Conservation (phyloP, 2,113 vertebrate genomes). For the Neopipo cinnamomea region DNA sequence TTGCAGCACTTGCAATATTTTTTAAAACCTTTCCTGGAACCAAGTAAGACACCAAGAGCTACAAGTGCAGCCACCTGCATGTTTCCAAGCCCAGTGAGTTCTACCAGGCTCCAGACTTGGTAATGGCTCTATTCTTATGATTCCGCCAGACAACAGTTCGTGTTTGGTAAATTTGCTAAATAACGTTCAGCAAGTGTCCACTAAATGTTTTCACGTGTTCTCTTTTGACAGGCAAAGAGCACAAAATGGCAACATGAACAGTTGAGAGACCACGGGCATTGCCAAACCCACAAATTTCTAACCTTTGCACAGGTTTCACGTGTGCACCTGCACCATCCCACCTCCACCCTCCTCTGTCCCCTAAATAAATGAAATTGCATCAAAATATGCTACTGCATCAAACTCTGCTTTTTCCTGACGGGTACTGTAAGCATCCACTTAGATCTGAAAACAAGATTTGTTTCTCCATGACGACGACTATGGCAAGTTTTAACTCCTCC, state of each 20-base stretch:
- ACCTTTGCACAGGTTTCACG: background rate
- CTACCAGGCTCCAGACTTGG: background rate
- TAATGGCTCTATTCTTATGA: background rate
- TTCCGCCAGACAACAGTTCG: background rate
- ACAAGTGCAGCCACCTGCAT: background rate
- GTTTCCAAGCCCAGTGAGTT: background rate
- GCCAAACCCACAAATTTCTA: background rate
- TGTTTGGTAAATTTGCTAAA: background rate
- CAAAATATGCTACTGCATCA: background rate
- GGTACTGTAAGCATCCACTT: background rate
- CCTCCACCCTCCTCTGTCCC: background rate
- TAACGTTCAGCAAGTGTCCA: background rate
- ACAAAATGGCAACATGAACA: background rate
- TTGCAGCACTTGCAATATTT: background rate
- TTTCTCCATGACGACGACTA: conserved; percentile 9
- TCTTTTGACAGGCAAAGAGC: background rate
- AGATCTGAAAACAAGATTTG: background rate
- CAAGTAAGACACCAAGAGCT: background rate
- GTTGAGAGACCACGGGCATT: background rate
- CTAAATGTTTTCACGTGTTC: background rate
- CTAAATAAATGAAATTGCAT: background rate
- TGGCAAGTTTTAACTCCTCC: background rate
- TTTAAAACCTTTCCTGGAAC: background rate
- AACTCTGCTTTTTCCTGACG: background rate
- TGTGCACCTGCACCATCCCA: background rate